phyloP scores from a whole-genome alignment of 2,888 invertebrate genomes.

The Clitarchus hookeri region DNA sequence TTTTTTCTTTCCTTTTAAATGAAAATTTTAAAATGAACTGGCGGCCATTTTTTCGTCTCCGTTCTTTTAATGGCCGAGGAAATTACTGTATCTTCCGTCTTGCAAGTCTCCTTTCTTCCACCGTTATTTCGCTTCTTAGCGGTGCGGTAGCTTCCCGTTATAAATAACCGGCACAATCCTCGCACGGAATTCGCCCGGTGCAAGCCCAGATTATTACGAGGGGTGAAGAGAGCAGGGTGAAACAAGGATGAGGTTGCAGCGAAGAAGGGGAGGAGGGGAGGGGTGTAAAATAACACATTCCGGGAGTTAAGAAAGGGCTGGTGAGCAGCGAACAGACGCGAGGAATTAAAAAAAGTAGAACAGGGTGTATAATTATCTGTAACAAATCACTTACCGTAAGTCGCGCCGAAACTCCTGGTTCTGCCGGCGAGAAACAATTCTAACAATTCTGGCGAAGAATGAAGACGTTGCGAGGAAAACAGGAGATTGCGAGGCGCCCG shows the following conservation, averaged over 20 bases:
- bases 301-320: neutral
- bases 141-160: neutral
- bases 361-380: neutral
- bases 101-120: neutral
- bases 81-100: slow-evolving; percentile 1
- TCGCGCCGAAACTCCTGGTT: neutral
- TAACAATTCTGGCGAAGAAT: neutral
- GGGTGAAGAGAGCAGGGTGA: neutral
- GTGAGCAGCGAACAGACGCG: neutral
- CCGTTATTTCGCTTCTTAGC: neutral
- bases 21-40: neutral
- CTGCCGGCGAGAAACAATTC: neutral
- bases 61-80: neutral
- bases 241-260: too few relatives aligned
- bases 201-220: neutral
- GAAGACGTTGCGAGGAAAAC: neutral
- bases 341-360: too few relatives aligned
- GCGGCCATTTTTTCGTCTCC: neutral
- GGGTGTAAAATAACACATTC: neutral
- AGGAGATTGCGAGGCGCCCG: neutral
- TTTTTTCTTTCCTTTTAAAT: too few relatives aligned
- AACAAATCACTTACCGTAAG: neutral
- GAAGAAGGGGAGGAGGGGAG: neutral
- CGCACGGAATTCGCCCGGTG: neutral
- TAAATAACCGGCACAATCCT: neutral